A percentile compares a stretch with the other conserved stretches of the same genome.
phyloP scores from a whole-genome alignment of 1,140 invertebrate species.

The Heterodera schachtii region DNA sequence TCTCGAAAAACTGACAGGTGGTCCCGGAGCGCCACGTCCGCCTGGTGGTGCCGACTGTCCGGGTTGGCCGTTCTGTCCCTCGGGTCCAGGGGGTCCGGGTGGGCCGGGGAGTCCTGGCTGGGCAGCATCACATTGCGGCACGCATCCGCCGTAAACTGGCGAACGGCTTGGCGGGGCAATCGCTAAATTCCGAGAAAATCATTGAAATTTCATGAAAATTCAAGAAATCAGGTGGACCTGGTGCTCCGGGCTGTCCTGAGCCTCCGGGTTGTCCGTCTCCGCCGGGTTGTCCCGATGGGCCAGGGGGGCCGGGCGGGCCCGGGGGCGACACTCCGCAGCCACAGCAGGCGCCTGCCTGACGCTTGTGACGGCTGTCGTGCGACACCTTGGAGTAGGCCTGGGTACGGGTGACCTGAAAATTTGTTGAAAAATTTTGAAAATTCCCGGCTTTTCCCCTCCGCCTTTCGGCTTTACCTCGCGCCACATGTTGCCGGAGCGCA shows the following conservation, averaged over 20 bases:
- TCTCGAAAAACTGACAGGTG: not conserved
- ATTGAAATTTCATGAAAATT: not conserved
- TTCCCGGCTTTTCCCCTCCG: too few relatives aligned
- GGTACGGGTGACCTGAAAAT: constrained; percentile 16
- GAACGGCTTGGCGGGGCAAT: constrained; percentile 1
- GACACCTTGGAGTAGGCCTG: not conserved
- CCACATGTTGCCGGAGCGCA: constrained; percentile 60
- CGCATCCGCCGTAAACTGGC: not conserved
- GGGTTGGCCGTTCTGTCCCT: constrained; percentile 31
- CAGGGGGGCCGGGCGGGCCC: constrained; percentile 22
- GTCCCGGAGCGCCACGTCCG: constrained; percentile 37
- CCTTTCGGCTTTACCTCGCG: constrained; percentile 44
- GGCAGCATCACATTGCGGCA: constrained; percentile 4
- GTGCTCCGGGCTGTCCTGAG: constrained; percentile 2
- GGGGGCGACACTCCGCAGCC: constrained; percentile 17
- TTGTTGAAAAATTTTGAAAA: not conserved
- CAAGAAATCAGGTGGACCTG: not conserved
- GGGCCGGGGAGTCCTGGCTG: constrained; percentile 22
- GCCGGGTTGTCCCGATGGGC: constrained; percentile 2
- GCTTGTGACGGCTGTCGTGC: not conserved
- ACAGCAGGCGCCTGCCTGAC: constrained; percentile 16
- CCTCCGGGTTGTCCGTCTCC: constrained; percentile 11
- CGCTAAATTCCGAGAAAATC: not conserved
- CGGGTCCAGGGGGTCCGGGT: constrained; percentile 41
- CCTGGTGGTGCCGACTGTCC: constrained; percentile 31